These are phyloP conservation scores for Eubucco bourcierii DNA, from an alignment of 2,113 vertebrate species.

Conservation along the genomic window DNA sequence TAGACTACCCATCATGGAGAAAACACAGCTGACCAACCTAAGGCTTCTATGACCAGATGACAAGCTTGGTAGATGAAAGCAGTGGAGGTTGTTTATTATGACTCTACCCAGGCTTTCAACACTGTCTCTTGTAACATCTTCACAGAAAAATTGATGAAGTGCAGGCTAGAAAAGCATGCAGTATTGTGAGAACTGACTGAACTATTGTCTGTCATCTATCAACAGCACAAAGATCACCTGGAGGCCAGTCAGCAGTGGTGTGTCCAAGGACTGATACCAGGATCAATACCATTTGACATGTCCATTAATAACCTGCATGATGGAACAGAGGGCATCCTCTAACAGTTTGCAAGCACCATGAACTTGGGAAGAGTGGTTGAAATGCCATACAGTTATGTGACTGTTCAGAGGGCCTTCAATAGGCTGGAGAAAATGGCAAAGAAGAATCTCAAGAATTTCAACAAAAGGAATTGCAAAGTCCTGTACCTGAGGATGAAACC, in stretches of 20 bases:
- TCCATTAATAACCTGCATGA: accelerated
- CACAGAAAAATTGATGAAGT: background rate
- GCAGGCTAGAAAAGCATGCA: background rate
- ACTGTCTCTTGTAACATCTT: background rate
- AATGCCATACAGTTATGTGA: background rate
- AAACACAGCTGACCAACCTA: background rate
- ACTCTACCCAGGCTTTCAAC: background rate
- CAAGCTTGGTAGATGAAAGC: background rate
- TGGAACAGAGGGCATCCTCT: background rate
- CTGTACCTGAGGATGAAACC: too few species aligned
- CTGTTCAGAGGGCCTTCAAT: background rate
- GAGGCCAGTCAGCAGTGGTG: background rate
- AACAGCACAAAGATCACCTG: background rate
- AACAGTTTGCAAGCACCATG: background rate
- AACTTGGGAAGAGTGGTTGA: background rate
- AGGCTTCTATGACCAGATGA: background rate
- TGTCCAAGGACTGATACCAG: background rate
- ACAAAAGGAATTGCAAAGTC: too few species aligned
- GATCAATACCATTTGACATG: background rate
- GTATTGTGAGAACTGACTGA: background rate
- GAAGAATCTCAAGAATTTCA: too few species aligned
- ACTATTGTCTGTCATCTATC: background rate
- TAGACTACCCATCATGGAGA: background rate
- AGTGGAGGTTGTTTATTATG: background rate
- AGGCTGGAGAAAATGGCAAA: too few species aligned